Evolutionary conservation across 2,888 invertebrate species (phyloP), one percentile per base, ranked within the genome.

Genomic region (Morpho deidamia): DNA sequence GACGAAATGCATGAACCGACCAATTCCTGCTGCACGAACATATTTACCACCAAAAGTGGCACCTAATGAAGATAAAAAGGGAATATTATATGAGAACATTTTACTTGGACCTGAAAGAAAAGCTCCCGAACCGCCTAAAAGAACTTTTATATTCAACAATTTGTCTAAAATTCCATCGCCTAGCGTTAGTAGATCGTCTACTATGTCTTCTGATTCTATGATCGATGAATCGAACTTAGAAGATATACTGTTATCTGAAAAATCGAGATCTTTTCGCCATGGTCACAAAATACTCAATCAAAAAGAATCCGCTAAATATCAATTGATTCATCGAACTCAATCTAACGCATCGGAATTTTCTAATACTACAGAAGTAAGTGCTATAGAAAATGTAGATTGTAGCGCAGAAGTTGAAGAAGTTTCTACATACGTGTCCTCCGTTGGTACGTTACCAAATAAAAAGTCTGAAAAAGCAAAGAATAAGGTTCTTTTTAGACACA

Each of bases 311-410:
- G 74, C 63, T 55, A 81, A 78, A 69, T 68, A 72, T 43, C 68
- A 70, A 23, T 23, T 23, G 39, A 59, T 82, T 46, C 71, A 70
- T 50, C 71, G 84, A 65, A 78, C 83, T 37, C 71, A 71, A 51
- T 88, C 88, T 0, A 76, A 72, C 58, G 78, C 77, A 14, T 84
- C 89, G n/a, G 74, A 79, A 61, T 73, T 74, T 51, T 84, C 88
- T 35, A 73, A 80, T 64, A 50, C 73, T 11, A 86, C 87, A 11
- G 83, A 83, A 67, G 76, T 72, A n/a, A 88, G 88, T 71, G 88
- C 89, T 43, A 72, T 89, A 56, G 89, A 88, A 71, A 87, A 88
- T 71, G 83, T 88, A 23, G 89, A 89, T 64, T 85, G 85, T 44
- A 87, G 84, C 66, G 71, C 60, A 48, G 82, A 86, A 51, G 47